These are phyloP conservation scores for Phenganax subtilis DNA, from an alignment of 92 coral and sea anemone species.

Conservation along the genomic window DNA sequence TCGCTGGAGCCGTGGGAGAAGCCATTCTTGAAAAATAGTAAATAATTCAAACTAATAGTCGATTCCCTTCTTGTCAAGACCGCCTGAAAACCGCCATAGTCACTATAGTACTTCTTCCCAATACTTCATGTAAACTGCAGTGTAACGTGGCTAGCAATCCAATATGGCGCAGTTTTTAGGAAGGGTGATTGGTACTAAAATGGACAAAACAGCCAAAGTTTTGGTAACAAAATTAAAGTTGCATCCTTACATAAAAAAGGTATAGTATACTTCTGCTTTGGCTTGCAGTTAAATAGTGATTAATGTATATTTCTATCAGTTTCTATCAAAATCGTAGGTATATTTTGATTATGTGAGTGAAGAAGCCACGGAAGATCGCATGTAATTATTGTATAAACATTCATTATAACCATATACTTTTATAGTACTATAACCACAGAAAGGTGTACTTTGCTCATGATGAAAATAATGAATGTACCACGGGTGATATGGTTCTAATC, in stretches of 20 bases:
- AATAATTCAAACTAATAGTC: too few species aligned
- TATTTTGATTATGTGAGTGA: too few species aligned
- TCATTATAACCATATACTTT: not conserved
- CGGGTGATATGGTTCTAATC: constrained; percentile 86
- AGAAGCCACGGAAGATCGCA: too few species aligned
- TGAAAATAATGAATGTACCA: constrained; percentile 77
- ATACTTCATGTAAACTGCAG: constrained; percentile 8
- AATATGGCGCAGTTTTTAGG: constrained; percentile 99
- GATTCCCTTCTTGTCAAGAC: too few species aligned
- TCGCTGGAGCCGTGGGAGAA: constrained; percentile 47
- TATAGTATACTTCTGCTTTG: constrained; percentile 12
- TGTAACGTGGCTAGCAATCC: constrained; percentile 37
- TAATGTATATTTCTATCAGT: not conserved
- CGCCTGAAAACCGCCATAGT: not conserved
- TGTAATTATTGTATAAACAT: not conserved
- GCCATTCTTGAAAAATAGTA: constrained; percentile 30
- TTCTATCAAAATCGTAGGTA: not conserved
- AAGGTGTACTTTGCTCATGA: constrained; percentile 99
- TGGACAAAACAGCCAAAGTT: constrained; percentile 97
- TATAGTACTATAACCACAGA: constrained; percentile 90
- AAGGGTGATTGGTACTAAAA: constrained; percentile 95
- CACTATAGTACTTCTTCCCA: not conserved
- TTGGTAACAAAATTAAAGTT: constrained; percentile 88
- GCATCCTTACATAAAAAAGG: constrained; percentile 77
- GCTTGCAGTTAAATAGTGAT: not conserved